phyloP scores from a whole-genome alignment of 37 sponge, comb jelly and placozoan species.

The Petrosia ficiformis region DNA sequence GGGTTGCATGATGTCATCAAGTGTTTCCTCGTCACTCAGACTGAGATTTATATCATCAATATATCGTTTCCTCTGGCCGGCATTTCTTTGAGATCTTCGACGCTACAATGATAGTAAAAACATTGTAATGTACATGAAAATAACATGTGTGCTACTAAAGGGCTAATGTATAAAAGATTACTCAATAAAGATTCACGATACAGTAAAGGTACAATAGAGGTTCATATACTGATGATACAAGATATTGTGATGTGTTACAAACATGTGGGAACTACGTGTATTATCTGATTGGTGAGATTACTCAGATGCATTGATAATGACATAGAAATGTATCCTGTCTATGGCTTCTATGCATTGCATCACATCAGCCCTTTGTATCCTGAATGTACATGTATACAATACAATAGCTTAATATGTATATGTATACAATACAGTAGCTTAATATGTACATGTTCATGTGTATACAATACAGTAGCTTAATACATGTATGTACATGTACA shows the following conservation, averaged over 20 bases:
- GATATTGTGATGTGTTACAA: too few relatives aligned
- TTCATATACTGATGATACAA: too few relatives aligned
- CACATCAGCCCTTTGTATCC: not conserved
- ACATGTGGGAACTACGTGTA: too few relatives aligned
- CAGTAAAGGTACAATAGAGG: not conserved
- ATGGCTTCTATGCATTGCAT: too few relatives aligned
- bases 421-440: not conserved
- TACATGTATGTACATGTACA: slow-evolving; percentile 6
- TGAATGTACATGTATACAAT: not conserved
- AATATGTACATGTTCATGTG: not conserved
- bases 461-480: not conserved
- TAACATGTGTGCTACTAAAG: not conserved
- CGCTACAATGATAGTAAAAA: slow-evolving; percentile 29
- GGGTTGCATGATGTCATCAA: slow-evolving; percentile 35
- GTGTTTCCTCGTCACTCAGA: slow-evolving; percentile 84
- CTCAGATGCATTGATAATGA: too few relatives aligned
- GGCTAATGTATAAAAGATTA: not conserved
- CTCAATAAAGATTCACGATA: not conserved
- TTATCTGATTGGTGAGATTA: too few relatives aligned
- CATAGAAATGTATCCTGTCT: too few relatives aligned
- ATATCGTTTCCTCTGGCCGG: slow-evolving; percentile 79
- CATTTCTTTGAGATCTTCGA: slow-evolving; percentile 72
- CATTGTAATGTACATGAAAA: not conserved
- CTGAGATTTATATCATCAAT: slow-evolving; percentile 84
- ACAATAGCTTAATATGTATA: not conserved